Conservation (phyloP, 2,888 invertebrate species). For the Melipona beecheii region DNA sequence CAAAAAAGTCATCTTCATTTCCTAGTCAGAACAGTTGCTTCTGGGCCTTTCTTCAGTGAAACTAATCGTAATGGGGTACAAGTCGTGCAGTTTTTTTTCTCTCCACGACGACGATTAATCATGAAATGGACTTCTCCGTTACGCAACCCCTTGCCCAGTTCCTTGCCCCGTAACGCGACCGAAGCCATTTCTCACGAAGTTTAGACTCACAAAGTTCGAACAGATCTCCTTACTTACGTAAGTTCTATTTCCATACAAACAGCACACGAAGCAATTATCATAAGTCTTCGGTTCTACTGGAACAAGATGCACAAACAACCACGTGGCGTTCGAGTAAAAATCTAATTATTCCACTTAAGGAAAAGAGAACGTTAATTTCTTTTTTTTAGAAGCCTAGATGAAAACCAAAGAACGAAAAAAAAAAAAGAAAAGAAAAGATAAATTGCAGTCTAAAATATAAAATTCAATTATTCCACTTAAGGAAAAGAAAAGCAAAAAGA, state of each 20-base stretch:
- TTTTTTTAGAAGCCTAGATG: not conserved
- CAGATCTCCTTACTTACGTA: not conserved
- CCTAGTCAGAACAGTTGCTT: too few relatives aligned
- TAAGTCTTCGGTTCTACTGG: constrained; percentile 10
- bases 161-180: not conserved
- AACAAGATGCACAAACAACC: not conserved
- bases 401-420: not conserved
- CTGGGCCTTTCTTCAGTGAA: too few relatives aligned
- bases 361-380: not conserved
- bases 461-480: too few relatives aligned
- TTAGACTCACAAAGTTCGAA: constrained; percentile 34
- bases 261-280: constrained; percentile 35
- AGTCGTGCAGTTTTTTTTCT: not conserved
- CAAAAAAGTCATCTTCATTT: too few relatives aligned
- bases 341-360: not conserved
- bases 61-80: too few relatives aligned
- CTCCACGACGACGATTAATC: constrained; percentile 11
- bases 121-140: constrained; percentile 14
- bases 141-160: not conserved
- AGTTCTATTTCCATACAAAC: constrained; percentile 34
- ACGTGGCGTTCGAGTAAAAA: not conserved
- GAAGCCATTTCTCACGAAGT: not conserved
- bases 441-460: too few relatives aligned
- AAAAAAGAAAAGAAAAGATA: too few relatives aligned
- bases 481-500: too few relatives aligned